Evolutionary conservation across 2,888 invertebrate genomes (phyloP), one percentile per base, ranked within the genome.

Genomic region (Yponomeuta malinellus): DNA sequence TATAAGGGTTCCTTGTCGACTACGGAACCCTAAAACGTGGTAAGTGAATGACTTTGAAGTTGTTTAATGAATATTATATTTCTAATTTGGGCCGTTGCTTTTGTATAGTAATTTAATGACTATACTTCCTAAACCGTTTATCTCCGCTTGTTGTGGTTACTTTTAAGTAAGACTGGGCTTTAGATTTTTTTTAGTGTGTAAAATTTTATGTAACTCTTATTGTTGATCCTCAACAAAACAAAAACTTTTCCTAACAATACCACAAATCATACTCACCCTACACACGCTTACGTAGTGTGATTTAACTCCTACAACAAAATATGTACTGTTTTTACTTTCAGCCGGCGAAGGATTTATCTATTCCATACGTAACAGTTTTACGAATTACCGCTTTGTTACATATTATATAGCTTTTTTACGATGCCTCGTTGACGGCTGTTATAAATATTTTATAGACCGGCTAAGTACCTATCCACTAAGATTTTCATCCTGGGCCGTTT

Each of bases 331-430:
- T 87, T 85, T 15, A 88, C 85, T 78, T 75, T 71, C 73, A 73
- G 73, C 77, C 76, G 83, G 73, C 83, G 90, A 91, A 75, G 81
- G 90, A 91, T 91, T 91, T 90, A 91, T 88, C 77, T 75, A 79
- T 76, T 75, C 76, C 52, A 59, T 15, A 15, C 52, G 52, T 80
- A 83, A 83, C 83, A 79, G 79, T 29, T 64, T 43, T 68, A 80
- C 81, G 82, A 85, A 86, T 84, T 84, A 87, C 81, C 80, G 78
- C 78, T 78, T 83, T 81, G 43, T 43, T 83, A 82, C 81, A 15
- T 79, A 73, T 78, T 75, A 78, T 80, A 80, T 81, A 78, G 79
- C 76, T 59, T 79, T 81, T 83, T 82, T 81, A 82, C 81, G 80
- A 79, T 77, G 78, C 81, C 15, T 23, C 68, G 68, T 37, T 43